phyloP scores from a whole-genome alignment of 2,113 vertebrate species.

The Eolophus roseicapilla region DNA sequence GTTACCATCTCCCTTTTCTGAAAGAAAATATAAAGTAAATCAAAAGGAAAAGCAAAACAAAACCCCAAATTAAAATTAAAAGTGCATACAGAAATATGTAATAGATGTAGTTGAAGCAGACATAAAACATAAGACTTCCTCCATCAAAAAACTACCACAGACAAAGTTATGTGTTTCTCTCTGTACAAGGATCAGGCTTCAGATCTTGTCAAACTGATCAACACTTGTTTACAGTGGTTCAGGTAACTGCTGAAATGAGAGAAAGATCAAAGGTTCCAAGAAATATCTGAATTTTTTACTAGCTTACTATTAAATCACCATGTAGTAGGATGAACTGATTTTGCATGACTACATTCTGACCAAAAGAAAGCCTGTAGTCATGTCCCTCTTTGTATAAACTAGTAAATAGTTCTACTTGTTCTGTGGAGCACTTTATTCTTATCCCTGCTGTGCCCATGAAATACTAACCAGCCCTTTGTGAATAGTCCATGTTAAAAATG shows the following conservation, averaged over 20 bases:
- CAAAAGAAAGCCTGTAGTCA: not conserved
- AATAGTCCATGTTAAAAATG: not conserved
- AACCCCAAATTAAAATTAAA: not conserved
- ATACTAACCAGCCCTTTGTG: not conserved
- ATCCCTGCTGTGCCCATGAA: not conserved
- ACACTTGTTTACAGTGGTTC: not conserved
- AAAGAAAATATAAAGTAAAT: not conserved
- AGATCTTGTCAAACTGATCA: not conserved
- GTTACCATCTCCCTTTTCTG: not conserved
- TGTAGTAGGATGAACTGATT: not conserved
- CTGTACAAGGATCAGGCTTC: not conserved
- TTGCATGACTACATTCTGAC: not conserved
- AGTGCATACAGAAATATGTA: not conserved
- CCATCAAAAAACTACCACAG: not conserved
- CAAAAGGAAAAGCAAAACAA: not conserved
- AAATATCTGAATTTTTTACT: not conserved
- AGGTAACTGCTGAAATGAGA: not conserved
- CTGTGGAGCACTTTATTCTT: not conserved
- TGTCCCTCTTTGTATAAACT: not conserved
- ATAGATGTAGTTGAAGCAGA: not conserved
- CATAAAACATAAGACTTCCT: not conserved
- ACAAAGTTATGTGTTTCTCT: not conserved
- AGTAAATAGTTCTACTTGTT: not conserved
- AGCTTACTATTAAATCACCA: not conserved
- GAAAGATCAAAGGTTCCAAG: not conserved